phyloP scores from a whole-genome alignment of 2,888 invertebrate species.

The Lissonota sp. region DNA sequence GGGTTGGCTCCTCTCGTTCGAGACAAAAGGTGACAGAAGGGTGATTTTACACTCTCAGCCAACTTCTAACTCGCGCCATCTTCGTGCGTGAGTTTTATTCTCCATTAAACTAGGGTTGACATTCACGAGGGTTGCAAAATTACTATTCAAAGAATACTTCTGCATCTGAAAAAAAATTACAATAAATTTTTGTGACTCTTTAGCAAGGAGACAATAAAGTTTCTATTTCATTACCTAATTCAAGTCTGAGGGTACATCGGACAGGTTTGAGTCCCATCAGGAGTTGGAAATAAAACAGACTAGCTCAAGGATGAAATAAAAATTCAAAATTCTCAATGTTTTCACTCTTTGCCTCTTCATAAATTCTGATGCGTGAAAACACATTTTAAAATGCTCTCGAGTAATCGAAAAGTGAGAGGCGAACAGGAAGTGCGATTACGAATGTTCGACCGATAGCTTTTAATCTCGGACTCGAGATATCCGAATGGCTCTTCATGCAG shows the following conservation, averaged over 20 bases:
- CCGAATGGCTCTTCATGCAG: conserved; percentile 17
- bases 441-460: conserved; percentile 56
- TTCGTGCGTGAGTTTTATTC: conserved; percentile 7
- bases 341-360: background rate
- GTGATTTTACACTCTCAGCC: conserved; percentile 34
- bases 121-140: conserved; percentile 32
- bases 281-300: no score
- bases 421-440: conserved; percentile 48
- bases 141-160: conserved; percentile 12
- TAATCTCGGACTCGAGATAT: conserved; percentile 53
- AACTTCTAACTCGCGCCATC: background rate
- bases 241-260: no score
- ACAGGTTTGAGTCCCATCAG: no score
- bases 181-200: background rate
- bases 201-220: no score
- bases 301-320: background rate
- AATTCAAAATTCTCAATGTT: background rate
- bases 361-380: background rate
- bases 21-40: conserved; percentile 39
- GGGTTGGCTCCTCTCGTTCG: conserved; percentile 26
- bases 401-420: conserved; percentile 12
- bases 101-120: background rate
- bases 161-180: background rate
- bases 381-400: background rate
- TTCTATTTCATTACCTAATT: no score